phyloP scores from a whole-genome alignment of 2,888 invertebrate species.

The Thysanoteuthis rhombus region DNA sequence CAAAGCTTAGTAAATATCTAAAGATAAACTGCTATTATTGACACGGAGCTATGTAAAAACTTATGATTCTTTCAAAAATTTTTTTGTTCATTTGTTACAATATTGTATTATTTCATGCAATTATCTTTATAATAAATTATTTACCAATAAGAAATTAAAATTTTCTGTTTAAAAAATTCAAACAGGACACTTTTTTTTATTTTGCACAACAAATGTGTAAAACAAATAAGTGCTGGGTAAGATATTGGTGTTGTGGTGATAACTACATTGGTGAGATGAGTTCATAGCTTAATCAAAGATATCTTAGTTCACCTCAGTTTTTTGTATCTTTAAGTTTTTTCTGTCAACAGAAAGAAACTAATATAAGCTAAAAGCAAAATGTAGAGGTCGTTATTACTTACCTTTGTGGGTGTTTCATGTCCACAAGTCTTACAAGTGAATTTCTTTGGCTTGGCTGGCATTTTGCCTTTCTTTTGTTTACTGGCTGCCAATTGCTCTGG shows the following conservation, averaged over 20 bases:
- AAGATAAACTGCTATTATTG: no score
- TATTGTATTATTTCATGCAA: not conserved
- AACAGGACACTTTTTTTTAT: not conserved
- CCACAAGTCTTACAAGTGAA: constrained; percentile 94
- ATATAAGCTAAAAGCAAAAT: not conserved
- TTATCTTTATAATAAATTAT: not conserved
- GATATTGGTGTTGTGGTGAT: not conserved
- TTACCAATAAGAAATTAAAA: not conserved
- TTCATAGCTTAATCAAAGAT: rapidly evolving
- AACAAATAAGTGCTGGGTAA: not conserved
- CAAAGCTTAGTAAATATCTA: no score
- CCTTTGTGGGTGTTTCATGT: constrained; percentile 84
- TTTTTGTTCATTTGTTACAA: not conserved
- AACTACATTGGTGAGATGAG: no score
- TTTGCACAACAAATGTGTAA: not conserved
- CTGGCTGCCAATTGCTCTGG: constrained; percentile 64
- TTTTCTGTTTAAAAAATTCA: not conserved
- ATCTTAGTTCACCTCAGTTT: not conserved
- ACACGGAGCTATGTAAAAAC: no score
- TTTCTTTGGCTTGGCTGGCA: constrained; percentile 74
- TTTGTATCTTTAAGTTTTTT: not conserved
- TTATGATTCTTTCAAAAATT: not conserved
- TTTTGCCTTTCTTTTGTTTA: constrained; percentile 46
- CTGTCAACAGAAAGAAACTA: not conserved
- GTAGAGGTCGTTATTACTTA: not conserved